Evolutionary conservation across 2,888 invertebrate species (phyloP).

Genomic region (Chloroclystis v-ata): DNA sequence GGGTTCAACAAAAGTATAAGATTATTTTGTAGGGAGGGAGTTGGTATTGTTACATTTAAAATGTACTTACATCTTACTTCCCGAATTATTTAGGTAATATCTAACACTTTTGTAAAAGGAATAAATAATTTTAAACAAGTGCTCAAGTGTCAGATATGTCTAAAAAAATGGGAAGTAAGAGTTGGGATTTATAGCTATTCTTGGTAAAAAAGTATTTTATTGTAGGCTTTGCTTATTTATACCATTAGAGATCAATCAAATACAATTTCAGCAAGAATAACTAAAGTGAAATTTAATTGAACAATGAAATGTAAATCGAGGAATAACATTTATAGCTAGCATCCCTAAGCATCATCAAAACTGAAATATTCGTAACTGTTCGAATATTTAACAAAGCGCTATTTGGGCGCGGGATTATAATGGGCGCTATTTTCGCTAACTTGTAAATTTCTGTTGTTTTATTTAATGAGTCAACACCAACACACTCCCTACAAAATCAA

Average conservation of each 20-base stretch:
- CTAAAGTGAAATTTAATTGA: slow-evolving; percentile 1
- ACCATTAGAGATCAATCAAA: slow-evolving; percentile 10
- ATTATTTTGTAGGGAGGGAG: slow-evolving; percentile 38
- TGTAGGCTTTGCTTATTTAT: not conserved
- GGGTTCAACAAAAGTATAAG: slow-evolving; percentile 18
- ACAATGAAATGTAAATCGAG: not conserved
- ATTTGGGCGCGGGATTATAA: no score
- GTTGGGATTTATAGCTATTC: slow-evolving; percentile 8
- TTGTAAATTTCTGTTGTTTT: no score
- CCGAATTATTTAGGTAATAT: slow-evolving; percentile 31
- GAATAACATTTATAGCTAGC: not conserved
- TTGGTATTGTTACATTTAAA: slow-evolving; percentile 46
- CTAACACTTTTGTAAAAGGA: slow-evolving; percentile 27
- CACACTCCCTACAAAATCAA: slow-evolving; percentile 25
- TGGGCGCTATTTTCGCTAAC: no score
- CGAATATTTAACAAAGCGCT: no score
- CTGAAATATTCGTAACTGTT: not conserved
- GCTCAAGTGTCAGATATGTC: slow-evolving; percentile 20
- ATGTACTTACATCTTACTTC: slow-evolving; percentile 51
- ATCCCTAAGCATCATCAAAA: not conserved
- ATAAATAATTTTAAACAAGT: slow-evolving; percentile 23
- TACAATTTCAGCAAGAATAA: slow-evolving; percentile 20
- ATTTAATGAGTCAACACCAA: slow-evolving; percentile 20
- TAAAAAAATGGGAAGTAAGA: slow-evolving; percentile 38
- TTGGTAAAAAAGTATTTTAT: slow-evolving; percentile 17